A percentile compares a stretch with the other conserved stretches of the same genome.
Evolutionary conservation across 2,888 invertebrate species (phyloP).

Genomic region (Ganaspis brasiliensis): DNA sequence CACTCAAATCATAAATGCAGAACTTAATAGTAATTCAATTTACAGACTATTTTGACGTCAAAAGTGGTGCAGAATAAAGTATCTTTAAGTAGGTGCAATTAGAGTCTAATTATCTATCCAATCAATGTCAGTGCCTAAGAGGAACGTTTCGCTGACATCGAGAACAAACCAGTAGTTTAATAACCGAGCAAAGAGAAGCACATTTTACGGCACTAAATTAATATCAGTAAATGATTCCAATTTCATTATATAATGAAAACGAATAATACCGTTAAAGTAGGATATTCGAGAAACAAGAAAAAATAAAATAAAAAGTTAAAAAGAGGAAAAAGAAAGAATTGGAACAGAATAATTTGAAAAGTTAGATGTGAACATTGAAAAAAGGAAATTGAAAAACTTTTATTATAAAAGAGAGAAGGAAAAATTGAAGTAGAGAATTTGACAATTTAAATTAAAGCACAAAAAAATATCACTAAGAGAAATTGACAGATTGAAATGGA

Average conservation of each 20-base stretch:
- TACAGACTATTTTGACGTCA: background rate
- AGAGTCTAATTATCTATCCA: conserved; percentile 17
- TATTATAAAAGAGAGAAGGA: too few species aligned
- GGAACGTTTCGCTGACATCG: conserved; percentile 12
- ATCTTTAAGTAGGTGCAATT: conserved; percentile 29
- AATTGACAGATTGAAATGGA: too few species aligned
- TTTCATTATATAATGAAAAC: background rate
- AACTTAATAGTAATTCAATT: background rate
- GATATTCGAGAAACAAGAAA: too few species aligned
- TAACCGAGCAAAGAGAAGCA: background rate
- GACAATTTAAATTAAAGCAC: too few species aligned
- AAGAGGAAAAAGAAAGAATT: too few species aligned
- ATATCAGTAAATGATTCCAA: background rate
- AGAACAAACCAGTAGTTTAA: conserved; percentile 5
- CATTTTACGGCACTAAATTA: background rate
- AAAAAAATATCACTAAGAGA: too few species aligned
- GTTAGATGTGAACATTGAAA: too few species aligned
- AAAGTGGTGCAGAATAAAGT: conserved; percentile 15
- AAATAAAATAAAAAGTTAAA: too few species aligned
- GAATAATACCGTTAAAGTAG: background rate
- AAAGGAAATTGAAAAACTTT: too few species aligned
- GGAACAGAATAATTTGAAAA: too few species aligned
- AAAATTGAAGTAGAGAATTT: too few species aligned
- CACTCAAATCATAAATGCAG: background rate
- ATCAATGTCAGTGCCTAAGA: conserved; percentile 21